A percentile compares a stretch with the other conserved stretches of the same genome.
These are phyloP conservation scores for Drosophila pectinifera DNA, from an alignment of 1,140 invertebrate genomes.

Conservation along the genomic window DNA sequence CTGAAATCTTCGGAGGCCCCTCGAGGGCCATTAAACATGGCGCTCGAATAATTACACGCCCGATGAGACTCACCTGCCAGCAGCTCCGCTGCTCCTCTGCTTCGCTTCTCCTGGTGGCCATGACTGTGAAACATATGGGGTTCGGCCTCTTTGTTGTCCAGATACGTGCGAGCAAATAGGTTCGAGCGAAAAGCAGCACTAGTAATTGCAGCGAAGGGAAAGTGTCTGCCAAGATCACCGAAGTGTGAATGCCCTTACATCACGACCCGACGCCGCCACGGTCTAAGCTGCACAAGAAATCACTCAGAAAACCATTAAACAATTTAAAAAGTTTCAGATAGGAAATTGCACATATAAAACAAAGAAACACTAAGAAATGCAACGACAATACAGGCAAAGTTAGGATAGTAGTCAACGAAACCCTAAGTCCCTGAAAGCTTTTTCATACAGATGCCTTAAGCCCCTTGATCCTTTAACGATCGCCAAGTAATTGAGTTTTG, in stretches of 20 bases:
- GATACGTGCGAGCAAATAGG: slow-evolving; percentile 37
- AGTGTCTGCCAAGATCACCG: slow-evolving; percentile 39
- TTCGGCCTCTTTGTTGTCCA: slow-evolving; percentile 26
- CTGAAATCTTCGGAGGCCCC: slow-evolving; percentile 23
- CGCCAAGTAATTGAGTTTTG: neutral
- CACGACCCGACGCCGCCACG: slow-evolving; percentile 10
- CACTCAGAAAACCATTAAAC: slow-evolving; percentile 2
- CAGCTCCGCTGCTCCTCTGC: neutral
- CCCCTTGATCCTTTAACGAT: neutral
- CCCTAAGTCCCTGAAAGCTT: too few relatives aligned
- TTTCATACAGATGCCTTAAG: too few relatives aligned
- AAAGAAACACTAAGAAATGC: neutral
- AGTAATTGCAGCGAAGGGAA: slow-evolving; percentile 44
- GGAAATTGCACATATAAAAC: neutral
- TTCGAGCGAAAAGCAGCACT: slow-evolving; percentile 20
- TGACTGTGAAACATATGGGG: slow-evolving; percentile 43
- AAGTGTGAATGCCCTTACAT: slow-evolving; percentile 56
- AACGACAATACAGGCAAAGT: neutral
- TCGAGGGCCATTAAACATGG: slow-evolving; percentile 52
- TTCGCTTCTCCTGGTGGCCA: slow-evolving; percentile 19
- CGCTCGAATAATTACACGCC: slow-evolving; percentile 57
- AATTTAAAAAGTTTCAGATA: neutral
- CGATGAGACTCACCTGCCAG: slow-evolving; percentile 40
- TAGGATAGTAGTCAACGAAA: too few relatives aligned
- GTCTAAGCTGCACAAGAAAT: neutral